phyloP scores from a whole-genome alignment of 2,888 invertebrate genomes.

The Stenurella melanura region DNA sequence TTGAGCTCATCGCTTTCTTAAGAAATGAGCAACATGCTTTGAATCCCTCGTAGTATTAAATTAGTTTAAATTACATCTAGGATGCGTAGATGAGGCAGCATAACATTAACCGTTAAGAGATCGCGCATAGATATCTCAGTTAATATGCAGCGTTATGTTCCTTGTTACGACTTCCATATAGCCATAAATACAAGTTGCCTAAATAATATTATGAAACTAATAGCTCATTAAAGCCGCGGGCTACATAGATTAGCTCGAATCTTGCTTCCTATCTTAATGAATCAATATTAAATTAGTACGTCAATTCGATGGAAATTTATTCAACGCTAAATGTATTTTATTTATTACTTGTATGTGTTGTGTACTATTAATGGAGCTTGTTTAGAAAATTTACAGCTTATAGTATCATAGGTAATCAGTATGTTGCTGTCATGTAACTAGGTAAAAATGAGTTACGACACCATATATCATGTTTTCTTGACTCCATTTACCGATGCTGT shows the following conservation, averaged over 20 bases:
- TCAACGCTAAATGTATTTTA: neutral
- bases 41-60: conserved; percentile 37
- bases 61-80: conserved; percentile 48
- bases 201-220: conserved; percentile 35
- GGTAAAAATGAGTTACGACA: no score
- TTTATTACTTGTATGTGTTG: neutral
- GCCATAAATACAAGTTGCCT: conserved; percentile 36
- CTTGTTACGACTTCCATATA: conserved; percentile 31
- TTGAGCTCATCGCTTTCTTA: neutral
- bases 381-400: neutral
- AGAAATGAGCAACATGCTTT: neutral
- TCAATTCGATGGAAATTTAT: neutral
- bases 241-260: conserved; percentile 21
- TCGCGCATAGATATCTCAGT: conserved; percentile 49
- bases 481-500: no score
- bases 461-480: no score
- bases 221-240: conserved; percentile 29
- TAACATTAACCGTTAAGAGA: conserved; percentile 53
- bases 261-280: conserved; percentile 26
- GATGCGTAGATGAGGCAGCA: conserved; percentile 48
- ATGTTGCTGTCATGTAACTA: neutral
- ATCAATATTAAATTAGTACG: conserved; percentile 13
- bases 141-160: conserved; percentile 48
- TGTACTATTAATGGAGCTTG: neutral
- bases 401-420: neutral